A percentile compares a stretch with the other conserved stretches of the same genome.
Evolutionary conservation across 2,797 vertebrate genomes (phyloP).

Genomic region (Alca torda): DNA sequence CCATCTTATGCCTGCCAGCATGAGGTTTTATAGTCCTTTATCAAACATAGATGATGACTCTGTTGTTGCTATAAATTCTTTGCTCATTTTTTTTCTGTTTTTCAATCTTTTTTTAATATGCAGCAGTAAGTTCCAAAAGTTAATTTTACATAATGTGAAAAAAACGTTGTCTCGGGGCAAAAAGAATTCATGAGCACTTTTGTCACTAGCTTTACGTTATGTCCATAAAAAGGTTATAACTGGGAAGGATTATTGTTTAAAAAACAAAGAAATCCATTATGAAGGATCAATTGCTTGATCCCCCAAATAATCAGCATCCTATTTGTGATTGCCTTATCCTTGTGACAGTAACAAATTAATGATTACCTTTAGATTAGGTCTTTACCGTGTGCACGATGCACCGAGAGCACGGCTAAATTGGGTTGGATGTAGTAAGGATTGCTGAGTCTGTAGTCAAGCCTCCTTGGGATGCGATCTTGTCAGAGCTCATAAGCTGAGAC

Average conservation of each 20-base stretch:
- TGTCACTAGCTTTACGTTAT: not conserved
- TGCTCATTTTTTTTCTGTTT: not conserved
- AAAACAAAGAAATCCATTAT: not conserved
- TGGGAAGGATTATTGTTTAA: not conserved
- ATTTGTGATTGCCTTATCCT: constrained; percentile 15
- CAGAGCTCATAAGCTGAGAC: constrained; percentile 59
- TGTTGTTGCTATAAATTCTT: not conserved
- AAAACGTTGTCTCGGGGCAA: not conserved
- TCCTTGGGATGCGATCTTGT: constrained; percentile 63
- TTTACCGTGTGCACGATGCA: not conserved
- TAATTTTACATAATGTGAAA: not conserved
- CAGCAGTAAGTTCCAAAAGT: not conserved
- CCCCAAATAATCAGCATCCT: constrained; percentile 7
- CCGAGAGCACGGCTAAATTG: not conserved
- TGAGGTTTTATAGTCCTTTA: constrained; percentile 22
- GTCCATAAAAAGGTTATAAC: not conserved
- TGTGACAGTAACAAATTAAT: constrained; percentile 35
- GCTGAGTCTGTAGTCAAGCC: constrained; percentile 64
- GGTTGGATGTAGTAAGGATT: constrained; percentile 43
- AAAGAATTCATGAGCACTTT: not conserved
- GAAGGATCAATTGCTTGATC: not conserved
- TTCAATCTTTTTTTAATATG: not conserved
- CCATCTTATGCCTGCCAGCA: constrained; percentile 3
- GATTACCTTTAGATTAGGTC: constrained; percentile 52
- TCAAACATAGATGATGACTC: not conserved